Percentiles rank a stretch among this genome's conserved stretches.
Conservation (phyloP, 2,888 invertebrate genomes). For the Actias luna region DNA sequence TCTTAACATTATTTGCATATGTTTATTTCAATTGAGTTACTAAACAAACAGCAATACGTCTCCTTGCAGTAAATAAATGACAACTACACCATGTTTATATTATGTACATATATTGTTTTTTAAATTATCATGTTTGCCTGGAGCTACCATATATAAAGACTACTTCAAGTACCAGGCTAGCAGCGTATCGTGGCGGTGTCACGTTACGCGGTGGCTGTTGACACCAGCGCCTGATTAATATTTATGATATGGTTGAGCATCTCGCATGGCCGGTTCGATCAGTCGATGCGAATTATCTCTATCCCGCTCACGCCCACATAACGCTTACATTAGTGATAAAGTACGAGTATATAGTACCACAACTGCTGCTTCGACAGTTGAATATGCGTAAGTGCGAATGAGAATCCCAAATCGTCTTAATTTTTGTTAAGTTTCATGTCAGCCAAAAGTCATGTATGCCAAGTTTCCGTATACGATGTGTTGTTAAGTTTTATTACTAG, state of each 20-base stretch:
- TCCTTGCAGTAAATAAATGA: conserved; percentile 6
- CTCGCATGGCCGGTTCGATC: conserved; percentile 80
- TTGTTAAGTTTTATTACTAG: conserved; percentile 20
- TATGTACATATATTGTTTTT: conserved; percentile 11
- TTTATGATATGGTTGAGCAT: conserved; percentile 81
- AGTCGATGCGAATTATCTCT: conserved; percentile 70
- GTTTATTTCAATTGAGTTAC: background rate
- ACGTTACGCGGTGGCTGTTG: conserved; percentile 82
- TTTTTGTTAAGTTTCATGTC: conserved; percentile 59
- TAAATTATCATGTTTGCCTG: conserved; percentile 37
- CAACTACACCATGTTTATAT: background rate
- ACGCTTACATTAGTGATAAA: conserved; percentile 45
- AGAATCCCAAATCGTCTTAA: conserved; percentile 75
- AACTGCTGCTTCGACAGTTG: conserved; percentile 66
- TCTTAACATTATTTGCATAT: conserved; percentile 22
- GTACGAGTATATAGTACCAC: conserved; percentile 51
- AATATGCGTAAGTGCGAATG: conserved; percentile 76
- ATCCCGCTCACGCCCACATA: conserved; percentile 60
- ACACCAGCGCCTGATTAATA: conserved; percentile 82
- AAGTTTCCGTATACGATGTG: conserved; percentile 15
- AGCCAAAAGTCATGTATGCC: conserved; percentile 1
- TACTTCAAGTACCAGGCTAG: conserved; percentile 68
- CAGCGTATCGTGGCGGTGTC: conserved; percentile 76
- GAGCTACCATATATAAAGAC: conserved; percentile 54
- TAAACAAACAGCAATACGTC: background rate